Percentiles rank a stretch among this genome's conserved stretches.
Evolutionary conservation across 1,140 invertebrate species (phyloP).

Genomic region (Polypedilum vanderplanki): DNA sequence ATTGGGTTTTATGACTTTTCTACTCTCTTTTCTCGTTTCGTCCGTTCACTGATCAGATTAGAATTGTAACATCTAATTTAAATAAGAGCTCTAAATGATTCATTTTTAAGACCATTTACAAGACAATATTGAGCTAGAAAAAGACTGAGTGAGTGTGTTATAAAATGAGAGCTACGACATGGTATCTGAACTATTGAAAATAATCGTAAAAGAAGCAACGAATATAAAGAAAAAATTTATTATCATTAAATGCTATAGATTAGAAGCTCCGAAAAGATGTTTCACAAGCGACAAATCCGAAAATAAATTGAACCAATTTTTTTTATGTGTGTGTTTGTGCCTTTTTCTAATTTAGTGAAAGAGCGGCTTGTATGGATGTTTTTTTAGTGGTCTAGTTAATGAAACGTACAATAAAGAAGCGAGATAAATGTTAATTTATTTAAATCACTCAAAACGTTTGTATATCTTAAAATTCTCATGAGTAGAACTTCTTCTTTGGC

Average conservation of each 20-base stretch:
- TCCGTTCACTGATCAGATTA: neutral
- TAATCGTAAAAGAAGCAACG: too few species aligned
- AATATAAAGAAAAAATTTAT: constrained; percentile 9
- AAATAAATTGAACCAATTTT: constrained; percentile 26
- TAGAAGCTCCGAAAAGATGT: neutral
- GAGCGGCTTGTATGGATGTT: too few species aligned
- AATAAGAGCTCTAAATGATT: neutral
- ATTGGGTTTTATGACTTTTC: neutral
- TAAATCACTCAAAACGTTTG: neutral
- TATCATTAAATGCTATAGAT: constrained; percentile 25
- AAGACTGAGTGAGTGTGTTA: neutral
- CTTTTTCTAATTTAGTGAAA: neutral
- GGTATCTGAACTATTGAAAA: too few species aligned
- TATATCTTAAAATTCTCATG: neutral
- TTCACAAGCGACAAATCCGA: neutral
- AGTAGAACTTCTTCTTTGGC: neutral
- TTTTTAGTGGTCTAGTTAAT: neutral
- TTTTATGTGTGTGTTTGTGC: neutral
- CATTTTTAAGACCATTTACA: neutral
- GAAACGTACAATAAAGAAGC: constrained; percentile 24
- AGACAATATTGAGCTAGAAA: neutral
- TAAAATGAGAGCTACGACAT: neutral
- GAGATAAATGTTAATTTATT: constrained; percentile 27
- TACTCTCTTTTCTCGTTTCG: neutral
- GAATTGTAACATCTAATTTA: neutral